Percentiles rank a stretch among this genome's conserved stretches.
Conservation (phyloP, 2,113 vertebrate genomes). For the Xenus cinereus region DNA sequence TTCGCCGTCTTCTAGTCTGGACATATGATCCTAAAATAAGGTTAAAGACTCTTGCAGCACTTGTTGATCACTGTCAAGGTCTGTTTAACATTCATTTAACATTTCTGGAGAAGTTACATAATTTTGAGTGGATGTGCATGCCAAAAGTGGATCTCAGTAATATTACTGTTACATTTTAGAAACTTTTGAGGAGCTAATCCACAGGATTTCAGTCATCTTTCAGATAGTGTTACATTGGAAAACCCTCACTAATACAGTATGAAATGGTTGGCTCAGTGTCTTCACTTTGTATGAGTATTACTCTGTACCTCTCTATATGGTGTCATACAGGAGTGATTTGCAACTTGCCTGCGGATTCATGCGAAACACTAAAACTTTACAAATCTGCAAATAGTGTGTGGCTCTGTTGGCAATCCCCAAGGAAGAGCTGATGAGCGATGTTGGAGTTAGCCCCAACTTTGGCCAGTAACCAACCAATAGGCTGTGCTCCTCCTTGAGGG, state of each 20-base stretch:
- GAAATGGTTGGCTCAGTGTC: neutral
- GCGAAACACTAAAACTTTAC: neutral
- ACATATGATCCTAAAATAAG: conserved; percentile 95
- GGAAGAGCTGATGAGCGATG: neutral
- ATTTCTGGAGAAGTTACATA: neutral
- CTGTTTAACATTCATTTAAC: neutral
- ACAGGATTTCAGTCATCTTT: neutral
- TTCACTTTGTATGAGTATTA: neutral
- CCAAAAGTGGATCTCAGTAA: neutral
- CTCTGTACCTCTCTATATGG: neutral
- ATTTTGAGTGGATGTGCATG: neutral
- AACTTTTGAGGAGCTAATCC: neutral
- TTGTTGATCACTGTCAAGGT: conserved; percentile 99
- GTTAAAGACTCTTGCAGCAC: conserved; percentile 93
- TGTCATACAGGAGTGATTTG: neutral
- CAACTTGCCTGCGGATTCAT: neutral
- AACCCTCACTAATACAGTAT: neutral
- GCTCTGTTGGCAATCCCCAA: neutral
- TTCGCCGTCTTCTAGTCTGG: conserved; percentile 94
- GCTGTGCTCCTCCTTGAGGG: neutral
- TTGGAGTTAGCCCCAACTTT: neutral
- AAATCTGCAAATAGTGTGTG: neutral
- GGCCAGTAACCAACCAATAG: neutral
- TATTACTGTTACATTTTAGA: neutral
- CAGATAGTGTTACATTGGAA: neutral